Percentiles rank a stretch among this genome's conserved stretches.
These are phyloP conservation scores for Parus major DNA, from an alignment of 2,113 vertebrate genomes.

Conservation along the genomic window DNA sequence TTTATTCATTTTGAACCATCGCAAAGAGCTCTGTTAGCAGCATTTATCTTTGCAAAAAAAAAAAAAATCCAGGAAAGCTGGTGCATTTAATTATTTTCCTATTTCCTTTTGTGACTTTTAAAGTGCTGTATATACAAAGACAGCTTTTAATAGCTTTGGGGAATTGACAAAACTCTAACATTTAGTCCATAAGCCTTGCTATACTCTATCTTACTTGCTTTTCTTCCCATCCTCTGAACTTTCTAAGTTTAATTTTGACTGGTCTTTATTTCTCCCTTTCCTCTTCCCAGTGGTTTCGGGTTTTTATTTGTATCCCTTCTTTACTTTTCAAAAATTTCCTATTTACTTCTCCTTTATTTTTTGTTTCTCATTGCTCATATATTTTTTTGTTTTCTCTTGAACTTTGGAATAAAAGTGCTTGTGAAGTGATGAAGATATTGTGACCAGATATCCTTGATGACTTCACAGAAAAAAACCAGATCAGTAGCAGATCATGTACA, in stretches of 20 bases:
- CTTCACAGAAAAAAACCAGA: background rate
- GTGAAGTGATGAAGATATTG: background rate
- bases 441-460: background rate
- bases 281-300: background rate
- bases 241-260: background rate
- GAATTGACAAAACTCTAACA: slow-evolving; percentile 30
- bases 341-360: background rate
- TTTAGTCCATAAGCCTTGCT: background rate
- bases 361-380: background rate
- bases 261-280: background rate
- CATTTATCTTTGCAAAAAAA: slow-evolving; percentile 43
- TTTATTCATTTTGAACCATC: slow-evolving; percentile 71
- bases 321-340: background rate
- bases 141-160: slow-evolving; percentile 32
- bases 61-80: slow-evolving; percentile 2
- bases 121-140: slow-evolving; percentile 31
- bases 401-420: background rate
- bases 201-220: background rate
- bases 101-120: slow-evolving; percentile 61
- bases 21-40: slow-evolving; percentile 51
- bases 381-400: background rate
- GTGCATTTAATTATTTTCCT: slow-evolving; percentile 55
- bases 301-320: background rate
- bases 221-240: background rate
- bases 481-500: background rate